Base-by-base conservation (phyloP, 2,888 invertebrate species). In the Vesta saturnalis region DNA sequence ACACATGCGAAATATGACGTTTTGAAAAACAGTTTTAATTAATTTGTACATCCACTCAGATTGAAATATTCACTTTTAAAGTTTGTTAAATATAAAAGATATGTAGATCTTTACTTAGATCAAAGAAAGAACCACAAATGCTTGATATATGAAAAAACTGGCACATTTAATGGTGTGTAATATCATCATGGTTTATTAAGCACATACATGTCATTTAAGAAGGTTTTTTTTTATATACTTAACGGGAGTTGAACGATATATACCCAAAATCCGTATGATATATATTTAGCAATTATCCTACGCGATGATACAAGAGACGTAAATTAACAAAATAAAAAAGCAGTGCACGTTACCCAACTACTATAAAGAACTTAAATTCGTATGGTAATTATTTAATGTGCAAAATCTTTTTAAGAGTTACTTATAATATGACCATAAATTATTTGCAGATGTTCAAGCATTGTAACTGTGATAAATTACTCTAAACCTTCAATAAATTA, bases 401-500 rank as follows among this genome's bases (percentile, higher is more conserved):
- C 16, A 49, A 12, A 49, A 14, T 49, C 18, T 14, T 15, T 15
- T 18, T 49, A 14, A 14, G 10, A n/a, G n/a, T 18, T 52, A 6
- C 18, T 19, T 19, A 52, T 52, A 52, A 52, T 52, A 3, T 52
- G 19, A n/a, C n/a, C 21, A 21, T 52, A 52, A 52, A 52, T 19
- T 52, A 52, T 21, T 52, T 52, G 19, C 52, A 52, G 52, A 52
- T 21, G 52, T 18, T 21, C 18, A 19, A n/a, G 18, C n/a, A 19
- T 12, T 52, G 4, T 19, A 52, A 8, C 8, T 19, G 52, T 21
- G 5, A 52, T 52, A 52, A 52, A 52, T 52, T 19, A 52, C 21
- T 52, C 19, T 52, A 19, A 52, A 52, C 19, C 52, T 21, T 52
- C 12, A 18, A 52, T 52, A 52, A 52, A 19, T 52, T 52, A 52